Evolutionary conservation across 2,113 vertebrate species (phyloP).

Genomic region (Saguinus imperator): DNA sequence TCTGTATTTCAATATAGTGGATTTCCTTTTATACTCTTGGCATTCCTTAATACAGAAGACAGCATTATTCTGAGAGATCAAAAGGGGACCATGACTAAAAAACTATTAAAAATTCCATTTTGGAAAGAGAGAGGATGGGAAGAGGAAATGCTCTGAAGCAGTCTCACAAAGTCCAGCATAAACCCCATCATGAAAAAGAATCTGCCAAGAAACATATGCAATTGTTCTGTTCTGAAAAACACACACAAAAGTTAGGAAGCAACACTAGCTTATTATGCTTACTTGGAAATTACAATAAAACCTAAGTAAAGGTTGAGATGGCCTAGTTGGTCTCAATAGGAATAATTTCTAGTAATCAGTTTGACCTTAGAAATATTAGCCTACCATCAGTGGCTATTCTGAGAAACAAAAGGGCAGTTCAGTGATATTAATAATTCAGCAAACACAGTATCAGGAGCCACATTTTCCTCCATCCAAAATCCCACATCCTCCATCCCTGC

Average conservation of each 20-base stretch:
- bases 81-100: not conserved
- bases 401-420: constrained; percentile 1
- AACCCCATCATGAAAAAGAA: not conserved
- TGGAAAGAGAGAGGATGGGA: too few relatives aligned
- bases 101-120: not conserved
- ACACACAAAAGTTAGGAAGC: constrained; percentile 22
- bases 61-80: not conserved
- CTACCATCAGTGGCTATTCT: not conserved
- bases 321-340: constrained; percentile 24
- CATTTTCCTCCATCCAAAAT: not conserved
- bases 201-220: constrained; percentile 40
- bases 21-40: not conserved
- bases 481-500: not conserved
- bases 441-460: accelerated
- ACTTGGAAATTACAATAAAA: not conserved
- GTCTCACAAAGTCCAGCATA: constrained; percentile 39
- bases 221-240: constrained; percentile 6
- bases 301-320: not conserved
- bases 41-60: not conserved
- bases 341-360: constrained; percentile 50
- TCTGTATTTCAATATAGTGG: not conserved
- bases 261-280: not conserved
- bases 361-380: constrained; percentile 34
- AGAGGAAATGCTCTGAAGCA: constrained; percentile 23
- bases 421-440: not conserved